Evolutionary conservation across 1,140 invertebrate species (phyloP), one percentile per base, ranked within the genome.

Genomic region (Danaus melanippus): DNA sequence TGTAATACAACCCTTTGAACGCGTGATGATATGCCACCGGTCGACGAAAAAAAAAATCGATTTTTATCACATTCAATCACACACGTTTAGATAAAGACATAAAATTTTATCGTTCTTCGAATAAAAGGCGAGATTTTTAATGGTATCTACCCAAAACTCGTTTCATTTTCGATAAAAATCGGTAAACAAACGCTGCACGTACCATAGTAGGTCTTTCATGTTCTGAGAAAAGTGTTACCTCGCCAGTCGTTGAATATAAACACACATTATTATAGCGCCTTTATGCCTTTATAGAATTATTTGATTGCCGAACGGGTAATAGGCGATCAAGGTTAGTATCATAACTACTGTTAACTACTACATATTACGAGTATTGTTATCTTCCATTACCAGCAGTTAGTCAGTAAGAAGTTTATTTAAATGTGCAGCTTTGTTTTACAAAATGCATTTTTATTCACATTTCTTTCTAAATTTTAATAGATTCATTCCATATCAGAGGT

Each of bases 131-230:
- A 74, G 69, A 71, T 73, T 74, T 78, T 74, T 68, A 66, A 74
- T 69, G 62, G 61, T 71, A 69, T 69, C 66, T 50, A 66, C 67
- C 64, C 53, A 65, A 74, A 74, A 77, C 76, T 54, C 65, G 73
- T 80, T 80, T 68, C 64, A 69, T 71, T 76, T 77, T 74, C 67
- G 77, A 80, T 80, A 76, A 77, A 74, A 76, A 80, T 80, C 77
- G 74, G 74, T 76, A 75, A 71, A 69, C 62, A 76, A 66, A 66
- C 75, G 67, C 72, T 70, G 69, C 75, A 76, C 77, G 77, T 76
- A 73, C 61, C 50, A 52, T 50, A 11, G 46, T 57, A 47, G 47
- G 56, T 62, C 53, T 65, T 50, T 40, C 57, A 63, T 67, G 59
- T 80, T 78, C 74, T 65, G 32, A 56, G 77, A 80, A 78, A 53